Evolutionary conservation across 2,797 vertebrate genomes (phyloP).

Genomic region (Odontamblyopus lacepedii): DNA sequence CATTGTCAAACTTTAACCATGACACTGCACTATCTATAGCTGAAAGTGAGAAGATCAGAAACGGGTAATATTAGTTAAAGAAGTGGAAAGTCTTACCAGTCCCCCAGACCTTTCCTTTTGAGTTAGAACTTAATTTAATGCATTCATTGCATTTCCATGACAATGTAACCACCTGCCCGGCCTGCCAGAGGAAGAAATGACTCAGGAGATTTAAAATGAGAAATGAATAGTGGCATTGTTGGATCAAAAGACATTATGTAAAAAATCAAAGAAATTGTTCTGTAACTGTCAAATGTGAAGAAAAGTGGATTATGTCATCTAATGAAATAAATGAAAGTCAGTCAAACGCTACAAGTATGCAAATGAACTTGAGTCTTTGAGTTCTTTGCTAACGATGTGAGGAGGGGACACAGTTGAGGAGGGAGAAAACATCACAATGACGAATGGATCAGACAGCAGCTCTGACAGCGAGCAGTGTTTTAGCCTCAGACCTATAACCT

Average conservation of each 20-base stretch:
- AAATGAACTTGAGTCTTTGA: slow-evolving; percentile 19
- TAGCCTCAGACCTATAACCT: slow-evolving; percentile 44
- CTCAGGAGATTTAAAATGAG: slow-evolving; percentile 19
- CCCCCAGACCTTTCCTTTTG: neutral
- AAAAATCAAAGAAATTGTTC: slow-evolving; percentile 20
- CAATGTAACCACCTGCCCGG: neutral
- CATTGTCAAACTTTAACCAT: neutral
- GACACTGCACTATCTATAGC: neutral
- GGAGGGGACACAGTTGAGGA: slow-evolving; percentile 17
- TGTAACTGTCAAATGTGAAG: slow-evolving; percentile 15
- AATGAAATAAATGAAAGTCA: slow-evolving; percentile 4
- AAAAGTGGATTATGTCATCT: slow-evolving; percentile 12
- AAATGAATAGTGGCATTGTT: slow-evolving; percentile 16
- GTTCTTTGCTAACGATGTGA: slow-evolving; percentile 26
- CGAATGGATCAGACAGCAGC: slow-evolving; percentile 43
- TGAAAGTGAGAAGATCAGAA: neutral
- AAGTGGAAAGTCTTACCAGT: neutral
- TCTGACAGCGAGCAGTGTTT: slow-evolving; percentile 48
- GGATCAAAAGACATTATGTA: slow-evolving; percentile 31
- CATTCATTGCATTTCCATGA: neutral
- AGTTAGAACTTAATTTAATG: neutral
- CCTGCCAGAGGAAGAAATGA: neutral
- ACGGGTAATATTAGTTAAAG: neutral
- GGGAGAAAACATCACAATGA: slow-evolving; percentile 30
- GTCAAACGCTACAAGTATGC: neutral